Conservation (phyloP, 1,140 invertebrate genomes). For the Tribolium madens region DNA sequence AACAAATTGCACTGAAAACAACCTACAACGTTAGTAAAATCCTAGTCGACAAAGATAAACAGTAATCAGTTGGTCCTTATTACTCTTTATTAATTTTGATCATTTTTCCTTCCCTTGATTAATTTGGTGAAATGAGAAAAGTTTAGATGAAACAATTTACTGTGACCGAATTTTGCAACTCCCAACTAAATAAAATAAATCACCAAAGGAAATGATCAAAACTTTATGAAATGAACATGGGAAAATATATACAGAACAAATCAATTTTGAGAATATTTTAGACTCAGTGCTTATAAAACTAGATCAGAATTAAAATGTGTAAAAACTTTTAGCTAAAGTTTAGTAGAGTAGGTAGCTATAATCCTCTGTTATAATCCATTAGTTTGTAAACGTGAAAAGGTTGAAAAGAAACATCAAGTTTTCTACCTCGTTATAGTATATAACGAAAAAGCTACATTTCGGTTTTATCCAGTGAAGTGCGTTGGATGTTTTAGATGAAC, state of each 20-base stretch:
- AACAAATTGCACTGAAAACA: slow-evolving; percentile 10
- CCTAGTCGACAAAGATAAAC: background rate
- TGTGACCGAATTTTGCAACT: slow-evolving; percentile 25
- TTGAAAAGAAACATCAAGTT: background rate
- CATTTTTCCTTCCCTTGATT: slow-evolving; percentile 22
- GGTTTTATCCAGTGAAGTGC: background rate
- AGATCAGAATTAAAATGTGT: background rate
- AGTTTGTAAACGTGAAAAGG: background rate
- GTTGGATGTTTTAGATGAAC: background rate
- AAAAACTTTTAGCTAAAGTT: background rate
- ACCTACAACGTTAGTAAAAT: slow-evolving; percentile 1
- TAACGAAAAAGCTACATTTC: background rate
- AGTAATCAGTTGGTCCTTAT: slow-evolving; percentile 13
- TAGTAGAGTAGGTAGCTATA: background rate
- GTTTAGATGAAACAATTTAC: slow-evolving; percentile 34
- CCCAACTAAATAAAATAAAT: slow-evolving; percentile 15
- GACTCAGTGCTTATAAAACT: background rate
- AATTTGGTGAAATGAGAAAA: slow-evolving; percentile 29
- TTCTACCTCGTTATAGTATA: background rate
- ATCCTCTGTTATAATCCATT: background rate
- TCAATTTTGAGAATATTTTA: background rate
- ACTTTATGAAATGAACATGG: background rate
- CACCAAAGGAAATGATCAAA: slow-evolving; percentile 5
- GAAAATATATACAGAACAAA: background rate
- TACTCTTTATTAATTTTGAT: slow-evolving; percentile 20